phyloP scores from a whole-genome alignment of 2,797 vertebrate species.

The Pterois miles region DNA sequence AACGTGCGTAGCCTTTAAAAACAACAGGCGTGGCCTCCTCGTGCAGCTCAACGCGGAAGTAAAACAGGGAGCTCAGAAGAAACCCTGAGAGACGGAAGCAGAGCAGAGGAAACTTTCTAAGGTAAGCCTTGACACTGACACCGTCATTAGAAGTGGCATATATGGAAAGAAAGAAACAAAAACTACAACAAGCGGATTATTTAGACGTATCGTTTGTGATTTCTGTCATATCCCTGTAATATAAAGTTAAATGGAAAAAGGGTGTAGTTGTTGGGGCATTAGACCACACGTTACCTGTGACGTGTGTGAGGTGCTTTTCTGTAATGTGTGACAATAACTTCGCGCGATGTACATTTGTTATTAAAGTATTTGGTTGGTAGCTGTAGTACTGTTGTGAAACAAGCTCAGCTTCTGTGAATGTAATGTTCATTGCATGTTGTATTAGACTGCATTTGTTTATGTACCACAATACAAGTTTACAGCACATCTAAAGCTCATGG shows the following conservation, averaged over 20 bases:
- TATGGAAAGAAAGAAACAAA: rapidly evolving
- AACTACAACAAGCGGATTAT: background rate
- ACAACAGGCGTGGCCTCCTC: slow-evolving; percentile 53
- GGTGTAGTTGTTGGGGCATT: background rate
- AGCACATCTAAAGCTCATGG: background rate
- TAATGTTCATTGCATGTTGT: background rate
- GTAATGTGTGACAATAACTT: background rate
- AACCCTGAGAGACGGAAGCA: background rate
- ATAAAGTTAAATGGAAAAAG: background rate
- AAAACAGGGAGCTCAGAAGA: background rate
- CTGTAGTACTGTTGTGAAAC: background rate
- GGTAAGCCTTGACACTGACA: slow-evolving; percentile 30
- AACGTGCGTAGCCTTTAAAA: background rate
- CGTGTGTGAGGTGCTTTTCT: background rate
- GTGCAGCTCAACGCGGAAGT: slow-evolving; percentile 56
- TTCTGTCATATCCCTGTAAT: background rate
- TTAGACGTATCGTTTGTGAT: background rate
- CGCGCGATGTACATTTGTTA: too few species aligned
- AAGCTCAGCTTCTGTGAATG: background rate
- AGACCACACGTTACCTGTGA: background rate
- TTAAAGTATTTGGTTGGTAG: background rate
- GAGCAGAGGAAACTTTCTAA: background rate
- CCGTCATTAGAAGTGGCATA: rapidly evolving
- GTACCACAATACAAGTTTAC: background rate
- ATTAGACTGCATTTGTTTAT: background rate